Percentiles rank a stretch among this genome's conserved stretches.
phyloP scores from a whole-genome alignment of 2,797 vertebrate genomes.

The Phrynocephalus forsythii region DNA sequence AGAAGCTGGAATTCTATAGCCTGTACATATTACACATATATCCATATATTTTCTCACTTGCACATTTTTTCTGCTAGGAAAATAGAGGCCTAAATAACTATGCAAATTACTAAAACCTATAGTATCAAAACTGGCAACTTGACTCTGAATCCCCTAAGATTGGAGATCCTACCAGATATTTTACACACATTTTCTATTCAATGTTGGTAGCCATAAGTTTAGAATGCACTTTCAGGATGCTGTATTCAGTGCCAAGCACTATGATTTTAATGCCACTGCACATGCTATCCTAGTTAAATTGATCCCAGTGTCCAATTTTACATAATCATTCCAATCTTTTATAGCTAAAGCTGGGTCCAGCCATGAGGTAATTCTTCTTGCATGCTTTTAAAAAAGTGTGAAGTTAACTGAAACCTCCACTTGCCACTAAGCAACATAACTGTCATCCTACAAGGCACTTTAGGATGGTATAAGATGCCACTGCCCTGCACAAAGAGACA shows the following conservation, averaged over 20 bases:
- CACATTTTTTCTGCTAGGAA: constrained; percentile 1
- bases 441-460: not conserved
- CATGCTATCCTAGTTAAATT: not conserved
- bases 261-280: not conserved
- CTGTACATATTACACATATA: not conserved
- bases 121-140: not conserved
- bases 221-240: not conserved
- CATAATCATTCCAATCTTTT: not conserved
- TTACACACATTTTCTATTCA: not conserved
- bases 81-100: not conserved
- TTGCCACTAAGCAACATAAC: not conserved
- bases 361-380: not conserved
- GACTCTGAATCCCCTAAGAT: not conserved
- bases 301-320: not conserved
- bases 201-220: not conserved
- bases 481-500: not conserved
- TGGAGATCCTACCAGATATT: not conserved
- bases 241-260: not conserved
- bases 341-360: not conserved
- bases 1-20: not conserved
- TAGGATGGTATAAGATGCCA: not conserved
- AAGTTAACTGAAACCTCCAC: not conserved
- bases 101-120: not conserved
- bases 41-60: not conserved
- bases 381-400: not conserved